Evolutionary conservation across 2,113 vertebrate genomes (phyloP), one percentile per base, ranked within the genome.

Genomic region (Eonycteris spelaea): DNA sequence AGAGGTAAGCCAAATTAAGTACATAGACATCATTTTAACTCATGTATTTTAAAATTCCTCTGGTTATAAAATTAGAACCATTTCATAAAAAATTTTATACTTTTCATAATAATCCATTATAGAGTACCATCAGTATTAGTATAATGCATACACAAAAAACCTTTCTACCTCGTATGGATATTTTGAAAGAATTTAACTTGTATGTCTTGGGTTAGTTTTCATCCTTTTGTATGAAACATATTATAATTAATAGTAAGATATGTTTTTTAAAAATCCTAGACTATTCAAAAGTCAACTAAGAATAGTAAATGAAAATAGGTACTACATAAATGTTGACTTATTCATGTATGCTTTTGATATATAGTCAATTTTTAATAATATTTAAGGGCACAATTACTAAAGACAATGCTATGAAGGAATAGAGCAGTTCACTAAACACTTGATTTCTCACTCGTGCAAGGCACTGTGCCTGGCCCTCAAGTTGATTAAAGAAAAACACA

Each of bases 11-110:
- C 28, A 82, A 97, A 96, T 78, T 55, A 22, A 80, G 28, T 48
- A 84, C 21, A 28, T 67, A 28, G 16, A 89, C 89, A 92, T 93
- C 80, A 68, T 97, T 98, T 94, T 91, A 89, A 84, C 6, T 67
- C 16, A 91, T 40, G 48, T 40, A 51, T 4, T 65, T 88, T 90
- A 90, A 95, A n/a, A 40, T 95, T 2, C 82, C 33, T 93, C 48
- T 95, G 77, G 7, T 86, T 95, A 95, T 7, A 97, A 91, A 95
- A 95, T 53, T 51, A 96, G 26, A 43, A 35, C 14, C 6, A 78
- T 43, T 97, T 89, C 94, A 87, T 86, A 80, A 68, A 59, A 85
- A 88, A 84, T 78, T 26, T 7, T 97, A 43, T 80, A 86, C 30
- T 90, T 96, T 90, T 84, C 96, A 88, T 93, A 61, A 59, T 75